Evolutionary conservation across 2,113 vertebrate species (phyloP).

Genomic region (Thymallus thymallus): DNA sequence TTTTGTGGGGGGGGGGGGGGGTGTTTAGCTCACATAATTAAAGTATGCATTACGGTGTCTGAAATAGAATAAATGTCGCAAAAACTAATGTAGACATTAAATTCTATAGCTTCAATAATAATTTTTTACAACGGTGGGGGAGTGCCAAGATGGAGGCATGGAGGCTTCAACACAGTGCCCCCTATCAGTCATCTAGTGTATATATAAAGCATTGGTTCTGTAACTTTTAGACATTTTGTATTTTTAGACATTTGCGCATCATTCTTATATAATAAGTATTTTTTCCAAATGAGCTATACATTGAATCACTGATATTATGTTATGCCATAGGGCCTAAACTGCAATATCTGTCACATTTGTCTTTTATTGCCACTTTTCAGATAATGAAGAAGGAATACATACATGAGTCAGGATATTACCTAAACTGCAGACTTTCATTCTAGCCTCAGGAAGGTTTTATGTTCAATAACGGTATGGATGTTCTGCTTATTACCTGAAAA

Average conservation of each 20-base stretch:
- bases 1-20: too few relatives aligned
- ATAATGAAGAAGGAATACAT: conserved; percentile 6
- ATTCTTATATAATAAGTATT: neutral
- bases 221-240: neutral
- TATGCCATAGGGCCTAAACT: conserved; percentile 12
- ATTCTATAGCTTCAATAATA: too few relatives aligned
- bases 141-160: too few relatives aligned
- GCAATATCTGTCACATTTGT: neutral
- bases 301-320: neutral
- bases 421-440: neutral
- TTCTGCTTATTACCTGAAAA: neutral
- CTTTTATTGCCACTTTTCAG: neutral
- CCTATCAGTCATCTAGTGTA: too few relatives aligned
- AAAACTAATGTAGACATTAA: too few relatives aligned
- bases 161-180: too few relatives aligned
- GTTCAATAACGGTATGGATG: neutral
- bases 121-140: too few relatives aligned
- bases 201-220: neutral
- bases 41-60: too few relatives aligned
- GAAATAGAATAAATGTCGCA: too few relatives aligned
- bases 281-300: neutral
- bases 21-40: too few relatives aligned
- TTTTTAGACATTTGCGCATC: too few relatives aligned
- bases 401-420: neutral
- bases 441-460: neutral